phyloP scores from a whole-genome alignment of 2,888 invertebrate species.

The Synanthedon vespiformis region DNA sequence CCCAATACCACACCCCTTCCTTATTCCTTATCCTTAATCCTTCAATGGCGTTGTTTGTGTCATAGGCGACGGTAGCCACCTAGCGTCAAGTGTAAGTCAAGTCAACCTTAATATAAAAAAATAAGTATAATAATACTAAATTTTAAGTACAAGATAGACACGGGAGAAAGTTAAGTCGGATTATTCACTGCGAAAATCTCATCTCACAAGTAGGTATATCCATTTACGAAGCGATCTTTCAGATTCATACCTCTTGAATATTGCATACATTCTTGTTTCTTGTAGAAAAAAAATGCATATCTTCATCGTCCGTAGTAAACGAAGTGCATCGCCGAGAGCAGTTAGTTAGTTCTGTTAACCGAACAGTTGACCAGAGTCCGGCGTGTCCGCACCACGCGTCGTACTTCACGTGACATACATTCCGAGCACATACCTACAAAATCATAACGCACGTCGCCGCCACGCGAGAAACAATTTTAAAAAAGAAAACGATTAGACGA shows the following conservation, averaged over 20 bases:
- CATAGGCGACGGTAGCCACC: no score
- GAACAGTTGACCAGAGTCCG: constrained; percentile 63
- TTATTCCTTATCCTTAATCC: no score
- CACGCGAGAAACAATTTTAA: constrained; percentile 28
- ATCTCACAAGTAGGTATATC: no score
- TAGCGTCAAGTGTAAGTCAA: no score
- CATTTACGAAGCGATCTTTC: background rate
- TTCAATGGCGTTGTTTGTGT: no score
- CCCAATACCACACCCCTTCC: no score
- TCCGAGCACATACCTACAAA: constrained; percentile 7
- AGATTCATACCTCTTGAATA: background rate
- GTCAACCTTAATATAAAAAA: no score
- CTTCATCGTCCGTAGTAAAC: constrained; percentile 1
- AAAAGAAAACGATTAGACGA: constrained; percentile 18
- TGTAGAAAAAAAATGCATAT: background rate
- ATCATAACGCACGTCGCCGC: constrained; percentile 14
- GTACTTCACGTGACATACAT: constrained; percentile 10
- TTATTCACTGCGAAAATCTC: no score
- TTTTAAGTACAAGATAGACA: no score
- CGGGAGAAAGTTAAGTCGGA: no score
- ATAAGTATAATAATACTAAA: no score
- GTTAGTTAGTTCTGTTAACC: constrained; percentile 5
- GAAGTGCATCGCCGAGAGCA: constrained; percentile 6
- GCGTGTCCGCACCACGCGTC: constrained; percentile 41
- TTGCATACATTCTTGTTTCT: background rate